Evolutionary conservation across 2,888 invertebrate species (phyloP).

Genomic region (Hipparchia semele): DNA sequence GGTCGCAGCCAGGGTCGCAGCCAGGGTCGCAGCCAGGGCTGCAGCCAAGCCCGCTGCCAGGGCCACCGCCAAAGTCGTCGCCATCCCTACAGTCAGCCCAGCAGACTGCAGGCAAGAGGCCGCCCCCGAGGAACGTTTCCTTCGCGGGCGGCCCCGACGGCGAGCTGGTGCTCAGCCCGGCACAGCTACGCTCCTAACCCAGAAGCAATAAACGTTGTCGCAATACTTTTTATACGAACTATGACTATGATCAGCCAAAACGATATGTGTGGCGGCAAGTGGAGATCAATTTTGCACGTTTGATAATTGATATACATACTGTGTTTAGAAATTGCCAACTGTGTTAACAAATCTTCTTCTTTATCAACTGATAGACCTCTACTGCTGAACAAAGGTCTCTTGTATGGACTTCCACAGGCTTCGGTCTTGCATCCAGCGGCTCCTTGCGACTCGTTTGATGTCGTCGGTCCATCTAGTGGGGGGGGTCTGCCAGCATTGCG

Average conservation of each 20-base stretch:
- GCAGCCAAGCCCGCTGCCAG: slow-evolving; percentile 33
- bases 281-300: slow-evolving; percentile 72
- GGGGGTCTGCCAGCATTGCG: too few species aligned
- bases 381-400: too few species aligned
- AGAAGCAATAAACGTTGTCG: slow-evolving; percentile 66
- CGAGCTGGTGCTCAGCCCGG: slow-evolving; percentile 85
- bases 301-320: slow-evolving; percentile 45
- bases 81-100: slow-evolving; percentile 31
- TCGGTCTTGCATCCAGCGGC: too few species aligned
- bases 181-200: slow-evolving; percentile 83
- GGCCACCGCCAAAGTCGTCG: slow-evolving; percentile 39
- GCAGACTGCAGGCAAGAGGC: slow-evolving; percentile 47
- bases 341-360: not conserved
- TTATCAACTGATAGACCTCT: too few species aligned
- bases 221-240: slow-evolving; percentile 58
- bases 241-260: slow-evolving; percentile 44
- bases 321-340: slow-evolving; percentile 22
- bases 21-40: not conserved
- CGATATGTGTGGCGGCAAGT: slow-evolving; percentile 59
- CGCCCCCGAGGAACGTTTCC: slow-evolving; percentile 76
- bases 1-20: not conserved
- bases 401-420: too few species aligned
- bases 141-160: slow-evolving; percentile 78
- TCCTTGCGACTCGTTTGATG: too few species aligned
- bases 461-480: too few species aligned